phyloP scores from a whole-genome alignment of 1,140 invertebrate species.

The Artemia franciscana region DNA sequence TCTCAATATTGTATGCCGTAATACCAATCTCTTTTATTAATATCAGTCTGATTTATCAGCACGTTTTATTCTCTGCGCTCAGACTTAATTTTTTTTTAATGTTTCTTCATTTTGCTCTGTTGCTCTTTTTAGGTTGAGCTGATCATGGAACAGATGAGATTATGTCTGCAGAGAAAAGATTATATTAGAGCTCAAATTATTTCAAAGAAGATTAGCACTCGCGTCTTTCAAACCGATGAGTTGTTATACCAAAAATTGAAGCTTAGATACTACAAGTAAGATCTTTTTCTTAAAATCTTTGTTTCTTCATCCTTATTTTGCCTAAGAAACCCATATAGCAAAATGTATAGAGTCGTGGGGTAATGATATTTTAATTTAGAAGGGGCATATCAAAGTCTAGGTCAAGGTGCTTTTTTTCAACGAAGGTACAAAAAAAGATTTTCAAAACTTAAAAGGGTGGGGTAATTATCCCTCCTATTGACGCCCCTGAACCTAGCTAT shows the following conservation, averaged over 20 bases:
- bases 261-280: constrained; percentile 64
- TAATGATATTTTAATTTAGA: too few species aligned
- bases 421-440: too few species aligned
- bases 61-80: background rate
- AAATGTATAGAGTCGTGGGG: too few species aligned
- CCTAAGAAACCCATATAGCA: too few species aligned
- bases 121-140: constrained; percentile 44
- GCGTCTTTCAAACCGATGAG: constrained; percentile 88
- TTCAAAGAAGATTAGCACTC: constrained; percentile 92
- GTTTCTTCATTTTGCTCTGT: background rate
- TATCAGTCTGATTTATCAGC: too few species aligned
- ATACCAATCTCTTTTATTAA: too few species aligned
- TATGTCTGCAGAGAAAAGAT: constrained; percentile 86
- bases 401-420: too few species aligned
- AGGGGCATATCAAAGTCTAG: too few species aligned
- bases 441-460: too few species aligned
- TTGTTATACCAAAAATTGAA: constrained; percentile 46
- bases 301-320: constrained; percentile 1
- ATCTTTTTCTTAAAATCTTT: constrained; percentile 4
- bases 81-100: background rate
- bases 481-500: too few species aligned
- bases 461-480: too few species aligned
- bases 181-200: constrained; percentile 96
- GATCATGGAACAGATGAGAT: constrained; percentile 93
- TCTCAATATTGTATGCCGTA: too few species aligned